Conservation (phyloP, 1,140 invertebrate species). For the Hormaphis cornu region DNA sequence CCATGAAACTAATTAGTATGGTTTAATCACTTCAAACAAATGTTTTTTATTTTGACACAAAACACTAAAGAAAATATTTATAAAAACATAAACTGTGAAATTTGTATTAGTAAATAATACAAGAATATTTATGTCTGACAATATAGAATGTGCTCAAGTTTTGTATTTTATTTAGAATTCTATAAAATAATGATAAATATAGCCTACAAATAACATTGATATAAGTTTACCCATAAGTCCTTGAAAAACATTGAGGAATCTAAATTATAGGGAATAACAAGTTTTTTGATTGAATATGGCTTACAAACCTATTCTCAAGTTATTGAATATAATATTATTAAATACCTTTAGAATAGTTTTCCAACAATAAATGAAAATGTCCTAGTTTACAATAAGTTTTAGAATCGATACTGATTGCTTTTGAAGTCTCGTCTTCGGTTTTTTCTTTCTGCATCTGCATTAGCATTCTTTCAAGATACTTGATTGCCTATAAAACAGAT, state of each 20-base stretch:
- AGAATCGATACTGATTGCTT: slow-evolving; percentile 70
- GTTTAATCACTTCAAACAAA: too few relatives aligned
- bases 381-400: slow-evolving; percentile 88
- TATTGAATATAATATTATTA: not conserved
- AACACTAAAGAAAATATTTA: too few relatives aligned
- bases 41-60: too few relatives aligned
- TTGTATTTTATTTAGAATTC: not conserved
- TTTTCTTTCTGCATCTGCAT: slow-evolving; percentile 54
- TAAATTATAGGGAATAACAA: not conserved
- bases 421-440: slow-evolving; percentile 42
- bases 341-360: slow-evolving; percentile 82
- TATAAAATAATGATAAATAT: not conserved
- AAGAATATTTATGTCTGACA: too few relatives aligned
- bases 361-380: slow-evolving; percentile 82
- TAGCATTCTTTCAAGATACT: slow-evolving; percentile 73
- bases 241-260: not conserved
- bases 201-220: not conserved
- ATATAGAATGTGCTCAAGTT: too few relatives aligned
- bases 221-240: not conserved
- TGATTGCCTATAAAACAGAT: slow-evolving; percentile 52
- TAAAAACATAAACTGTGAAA: too few relatives aligned
- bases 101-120: too few relatives aligned
- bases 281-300: not conserved
- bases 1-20: too few relatives aligned
- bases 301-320: not conserved